Evolutionary conservation across 2,888 invertebrate species (phyloP), one percentile per base, ranked within the genome.

Genomic region (Eristalinus aeneus): DNA sequence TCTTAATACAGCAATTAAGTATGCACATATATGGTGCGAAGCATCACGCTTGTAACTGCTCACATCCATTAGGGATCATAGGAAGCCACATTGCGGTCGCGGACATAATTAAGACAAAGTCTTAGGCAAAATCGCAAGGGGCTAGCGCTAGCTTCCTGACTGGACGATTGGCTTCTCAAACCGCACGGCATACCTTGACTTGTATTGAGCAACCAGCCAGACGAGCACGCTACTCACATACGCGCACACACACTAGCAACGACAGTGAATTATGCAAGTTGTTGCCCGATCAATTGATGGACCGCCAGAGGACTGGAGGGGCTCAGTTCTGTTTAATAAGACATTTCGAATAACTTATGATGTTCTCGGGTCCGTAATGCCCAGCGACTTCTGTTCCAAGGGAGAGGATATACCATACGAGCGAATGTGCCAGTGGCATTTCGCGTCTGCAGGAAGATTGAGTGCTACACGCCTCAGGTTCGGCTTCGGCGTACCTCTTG

Each of bases 271-370:
- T 86, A 82, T 77, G 82, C 82, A 82, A 86, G 77, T 27, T 46
- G 46, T 1, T 46, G 76, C 54, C 84, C 63, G 85, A 85, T 81
- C 82, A 77, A 73, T 82, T 77, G 86, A 82, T 54, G 73, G 74
- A 74, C 82, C 80, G 61, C 36, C 60, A 32, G 46, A 63, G 74
- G 63, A 73, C 67, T 68, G 82, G 39, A 68, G 73, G 73, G 53
- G 32, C 36, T 76, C 67, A 81, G 23, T 63, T 82, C 82, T 86
- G 77, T 73, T 74, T 82, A 86, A 86, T 86, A 86, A 82, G 86
- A 86, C 86, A 82, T 86, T 86, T 82, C 69, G 77, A 82, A 86
- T 86, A 86, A 86, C 86, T 86, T 86, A 86, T 86, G 86, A 86
- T 74, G 82, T 77, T 74, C 86, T 74, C 77, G 69, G 71, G 82